phyloP scores from a whole-genome alignment of 1,140 invertebrate genomes.

The Dendrolimus punctatus region DNA sequence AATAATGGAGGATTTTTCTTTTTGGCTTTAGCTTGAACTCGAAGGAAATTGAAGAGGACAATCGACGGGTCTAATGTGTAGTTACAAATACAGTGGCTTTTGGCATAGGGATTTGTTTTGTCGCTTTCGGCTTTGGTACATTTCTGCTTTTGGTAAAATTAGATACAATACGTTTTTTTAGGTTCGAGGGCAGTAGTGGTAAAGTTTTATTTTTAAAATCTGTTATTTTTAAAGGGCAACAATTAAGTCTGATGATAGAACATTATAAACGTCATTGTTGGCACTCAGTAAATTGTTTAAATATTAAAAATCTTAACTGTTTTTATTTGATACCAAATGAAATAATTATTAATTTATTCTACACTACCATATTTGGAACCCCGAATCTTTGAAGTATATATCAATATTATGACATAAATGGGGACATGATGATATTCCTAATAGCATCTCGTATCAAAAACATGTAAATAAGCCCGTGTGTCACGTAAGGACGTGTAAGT shows the following conservation, averaged over 20 bases:
- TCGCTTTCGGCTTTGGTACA: too few species aligned
- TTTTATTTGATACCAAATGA: too few species aligned
- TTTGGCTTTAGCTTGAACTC: too few species aligned
- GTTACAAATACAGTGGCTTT: neutral
- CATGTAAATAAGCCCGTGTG: slow-evolving; percentile 5
- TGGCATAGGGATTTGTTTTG: neutral
- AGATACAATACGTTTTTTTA: too few species aligned
- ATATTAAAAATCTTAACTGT: too few species aligned
- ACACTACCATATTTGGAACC: neutral
- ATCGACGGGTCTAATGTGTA: neutral
- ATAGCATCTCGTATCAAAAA: slow-evolving; percentile 6
- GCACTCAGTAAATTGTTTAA: too few species aligned
- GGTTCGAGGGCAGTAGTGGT: too few species aligned
- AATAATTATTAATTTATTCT: neutral
- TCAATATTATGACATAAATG: slow-evolving; percentile 8
- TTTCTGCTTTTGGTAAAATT: too few species aligned
- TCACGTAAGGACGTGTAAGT: slow-evolving; percentile 1
- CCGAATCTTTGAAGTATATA: slow-evolving; percentile 4
- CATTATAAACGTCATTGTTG: too few species aligned
- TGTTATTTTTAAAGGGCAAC: too few species aligned
- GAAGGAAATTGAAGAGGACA: neutral
- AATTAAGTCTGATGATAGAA: too few species aligned
- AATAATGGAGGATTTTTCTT: slow-evolving; percentile 10
- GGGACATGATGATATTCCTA: slow-evolving; percentile 1
- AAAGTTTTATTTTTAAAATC: too few species aligned